Evolutionary conservation across 2,888 invertebrate genomes (phyloP).

Genomic region (Melanchra persicariae): DNA sequence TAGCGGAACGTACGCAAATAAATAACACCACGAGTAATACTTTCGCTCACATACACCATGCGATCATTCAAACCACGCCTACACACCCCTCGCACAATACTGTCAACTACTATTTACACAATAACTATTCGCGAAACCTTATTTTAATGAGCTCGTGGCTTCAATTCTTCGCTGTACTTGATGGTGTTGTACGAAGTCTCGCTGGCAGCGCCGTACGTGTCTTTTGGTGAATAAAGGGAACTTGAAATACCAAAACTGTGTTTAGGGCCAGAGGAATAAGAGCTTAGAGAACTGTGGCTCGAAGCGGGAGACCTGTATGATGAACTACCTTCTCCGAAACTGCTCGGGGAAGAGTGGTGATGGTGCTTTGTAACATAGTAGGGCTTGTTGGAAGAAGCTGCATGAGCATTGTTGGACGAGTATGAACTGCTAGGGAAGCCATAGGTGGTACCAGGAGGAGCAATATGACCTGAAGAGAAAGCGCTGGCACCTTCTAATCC

Average conservation of each 20-base stretch:
- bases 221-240: constrained; percentile 81
- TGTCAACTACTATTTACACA: constrained; percentile 77
- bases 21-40: constrained; percentile 71
- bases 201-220: constrained; percentile 84
- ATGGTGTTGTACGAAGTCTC: constrained; percentile 88
- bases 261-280: constrained; percentile 82
- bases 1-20: constrained; percentile 81
- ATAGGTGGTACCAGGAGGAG: constrained; percentile 81
- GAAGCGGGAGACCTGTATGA: constrained; percentile 80
- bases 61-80: constrained; percentile 65
- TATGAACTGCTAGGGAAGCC: constrained; percentile 79
- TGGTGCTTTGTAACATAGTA: constrained; percentile 81
- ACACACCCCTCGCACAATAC: constrained; percentile 65
- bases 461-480: constrained; percentile 80
- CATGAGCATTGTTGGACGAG: constrained; percentile 74
- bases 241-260: constrained; percentile 79
- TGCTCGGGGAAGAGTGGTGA: constrained; percentile 68
- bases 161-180: constrained; percentile 88
- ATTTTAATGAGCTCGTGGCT: constrained; percentile 80
- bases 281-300: constrained; percentile 78
- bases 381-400: constrained; percentile 81
- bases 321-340: constrained; percentile 80
- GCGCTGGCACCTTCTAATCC: constrained; percentile 80
- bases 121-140: constrained; percentile 57
- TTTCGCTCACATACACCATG: constrained; percentile 70